Evolutionary conservation across 2,113 vertebrate species (phyloP), one percentile per base, ranked within the genome.

Genomic region (Asarcornis scutulata): DNA sequence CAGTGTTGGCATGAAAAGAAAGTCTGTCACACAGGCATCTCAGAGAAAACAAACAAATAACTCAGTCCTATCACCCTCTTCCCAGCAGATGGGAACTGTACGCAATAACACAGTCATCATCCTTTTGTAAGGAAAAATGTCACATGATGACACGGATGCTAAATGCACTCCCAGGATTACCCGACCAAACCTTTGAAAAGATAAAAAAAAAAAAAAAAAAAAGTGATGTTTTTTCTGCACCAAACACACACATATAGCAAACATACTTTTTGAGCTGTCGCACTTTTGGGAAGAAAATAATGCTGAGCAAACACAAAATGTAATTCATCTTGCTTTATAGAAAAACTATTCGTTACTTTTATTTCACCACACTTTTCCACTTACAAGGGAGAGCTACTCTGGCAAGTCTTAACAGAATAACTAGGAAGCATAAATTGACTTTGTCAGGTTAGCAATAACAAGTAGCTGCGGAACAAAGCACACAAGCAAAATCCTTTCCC

Each of bases 361-460:
- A 69, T 79, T 93, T 79, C 44, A 62, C 27, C 58, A 83, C 23
- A 23, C 26, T 60, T 84, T 62, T 67, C 60, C 34, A 87, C 32
- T 71, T 76, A 73, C n/a, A 59, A 59, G 29, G 53, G 88, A 84
- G 81, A 89, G 58, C 56, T 59, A 26, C 22, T 73, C 42, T 29
- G 46, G 31, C 36, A 88, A 73, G 31, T 26, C 93, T 89, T 55
- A 73, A 88, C 58, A 83, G 88, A 71, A 20, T 90, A 93, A 64
- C 88, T 63, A 60, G 67, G 87, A 89, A 91, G 69, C 38, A 74
- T 86, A 88, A 96, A 97, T 83, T 42, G 66, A 68, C 68, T 97
- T 96, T 97, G 78, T 96, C 25, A 32, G 81, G 86, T 93, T 90
- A 96, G 90, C 92, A 94, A 56, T 69, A 95, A 94, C 44, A 88